Percentiles rank a stretch among this genome's conserved stretches.
phyloP scores from a whole-genome alignment of 2,797 vertebrate genomes.

The Tokudaia tokunoshimensis region DNA sequence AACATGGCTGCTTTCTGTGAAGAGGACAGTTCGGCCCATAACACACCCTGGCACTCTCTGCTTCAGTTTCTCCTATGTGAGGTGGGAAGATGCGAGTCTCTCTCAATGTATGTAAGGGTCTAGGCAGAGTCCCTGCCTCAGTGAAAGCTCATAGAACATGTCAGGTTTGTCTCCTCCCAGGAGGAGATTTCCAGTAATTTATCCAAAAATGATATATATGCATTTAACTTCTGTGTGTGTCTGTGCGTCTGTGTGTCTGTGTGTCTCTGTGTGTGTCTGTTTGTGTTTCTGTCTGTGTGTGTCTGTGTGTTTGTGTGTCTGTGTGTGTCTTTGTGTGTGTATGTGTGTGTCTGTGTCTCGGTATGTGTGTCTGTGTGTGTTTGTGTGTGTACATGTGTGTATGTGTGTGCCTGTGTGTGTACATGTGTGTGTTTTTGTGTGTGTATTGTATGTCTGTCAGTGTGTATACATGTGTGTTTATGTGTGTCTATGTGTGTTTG shows the following conservation, averaged over 20 bases:
- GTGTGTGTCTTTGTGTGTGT: background rate
- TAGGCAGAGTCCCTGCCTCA: background rate
- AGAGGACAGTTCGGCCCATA: background rate
- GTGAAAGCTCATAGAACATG: background rate
- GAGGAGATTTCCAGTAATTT: background rate
- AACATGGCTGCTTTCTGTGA: background rate
- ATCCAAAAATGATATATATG: background rate
- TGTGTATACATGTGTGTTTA: background rate
- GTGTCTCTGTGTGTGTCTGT: background rate
- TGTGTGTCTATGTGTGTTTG: background rate
- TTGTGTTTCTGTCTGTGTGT: fast-evolving
- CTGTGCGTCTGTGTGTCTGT: background rate
- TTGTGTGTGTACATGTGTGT: background rate
- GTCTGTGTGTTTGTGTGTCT: background rate
- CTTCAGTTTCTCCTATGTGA: fast-evolving
- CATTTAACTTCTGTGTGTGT: background rate
- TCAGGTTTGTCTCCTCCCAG: background rate
- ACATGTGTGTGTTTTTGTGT: background rate
- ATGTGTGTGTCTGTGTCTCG: background rate
- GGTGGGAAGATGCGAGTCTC: no score
- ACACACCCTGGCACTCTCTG: background rate
- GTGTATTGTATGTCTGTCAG: background rate
- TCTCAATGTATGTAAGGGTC: background rate
- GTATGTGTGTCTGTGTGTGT: background rate
- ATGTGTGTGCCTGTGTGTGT: background rate